phyloP scores from a whole-genome alignment of 2,113 vertebrate genomes.

The Heterotilapia buettikoferi region DNA sequence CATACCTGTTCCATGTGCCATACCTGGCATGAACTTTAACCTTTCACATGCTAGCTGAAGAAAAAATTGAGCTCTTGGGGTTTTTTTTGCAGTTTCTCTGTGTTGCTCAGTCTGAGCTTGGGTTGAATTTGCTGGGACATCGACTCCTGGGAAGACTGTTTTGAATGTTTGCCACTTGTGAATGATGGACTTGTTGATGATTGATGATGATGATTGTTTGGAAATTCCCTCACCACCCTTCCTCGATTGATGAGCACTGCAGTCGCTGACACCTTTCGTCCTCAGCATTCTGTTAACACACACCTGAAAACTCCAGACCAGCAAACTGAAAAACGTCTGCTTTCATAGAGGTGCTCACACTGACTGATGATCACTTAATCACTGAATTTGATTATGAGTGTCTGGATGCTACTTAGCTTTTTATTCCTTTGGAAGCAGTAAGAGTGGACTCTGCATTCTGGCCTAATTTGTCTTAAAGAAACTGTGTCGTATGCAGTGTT shows the following conservation, averaged over 20 bases:
- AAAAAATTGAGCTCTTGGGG: background rate
- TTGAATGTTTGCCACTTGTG: background rate
- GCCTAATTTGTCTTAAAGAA: background rate
- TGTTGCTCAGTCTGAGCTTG: background rate
- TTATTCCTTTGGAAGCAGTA: background rate
- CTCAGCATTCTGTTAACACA: background rate
- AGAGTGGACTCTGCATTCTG: background rate
- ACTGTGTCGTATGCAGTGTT: background rate
- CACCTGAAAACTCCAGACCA: background rate
- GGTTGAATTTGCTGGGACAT: background rate
- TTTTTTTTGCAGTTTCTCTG: background rate
- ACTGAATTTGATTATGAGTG: background rate
- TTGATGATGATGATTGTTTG: background rate
- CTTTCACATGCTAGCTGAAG: background rate
- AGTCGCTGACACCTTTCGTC: background rate
- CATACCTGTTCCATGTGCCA: background rate
- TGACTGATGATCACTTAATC: background rate
- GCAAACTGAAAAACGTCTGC: background rate
- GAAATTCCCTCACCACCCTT: background rate
- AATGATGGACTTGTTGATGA: background rate
- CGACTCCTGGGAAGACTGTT: background rate
- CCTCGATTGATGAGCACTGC: background rate
- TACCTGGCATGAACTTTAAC: background rate
- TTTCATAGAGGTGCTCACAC: background rate
- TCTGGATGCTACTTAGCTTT: background rate